These are phyloP conservation scores for Chanos chanos DNA, from an alignment of 2,797 vertebrate genomes.

Conservation along the genomic window DNA sequence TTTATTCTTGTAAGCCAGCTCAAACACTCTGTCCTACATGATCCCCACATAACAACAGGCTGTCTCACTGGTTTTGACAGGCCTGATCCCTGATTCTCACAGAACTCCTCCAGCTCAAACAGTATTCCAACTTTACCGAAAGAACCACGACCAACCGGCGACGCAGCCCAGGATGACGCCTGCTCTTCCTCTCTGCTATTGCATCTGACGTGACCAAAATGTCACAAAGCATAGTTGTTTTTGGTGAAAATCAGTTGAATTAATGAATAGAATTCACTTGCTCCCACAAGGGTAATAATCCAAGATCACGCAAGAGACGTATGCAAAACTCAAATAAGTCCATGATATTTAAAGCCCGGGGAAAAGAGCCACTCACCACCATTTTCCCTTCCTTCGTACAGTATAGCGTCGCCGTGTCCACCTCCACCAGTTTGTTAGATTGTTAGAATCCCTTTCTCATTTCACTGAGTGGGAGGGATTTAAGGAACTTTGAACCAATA, in stretches of 20 bases:
- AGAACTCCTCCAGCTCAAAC: conserved; percentile 1
- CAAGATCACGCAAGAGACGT: neutral
- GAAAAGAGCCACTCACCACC: conserved; percentile 30
- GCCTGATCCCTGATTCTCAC: conserved; percentile 28
- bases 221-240: too few species aligned
- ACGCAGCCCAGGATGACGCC: too few species aligned
- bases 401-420: neutral
- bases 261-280: too few species aligned
- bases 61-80: conserved; percentile 8
- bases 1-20: conserved; percentile 46
- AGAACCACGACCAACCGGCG: too few species aligned
- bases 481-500: conserved; percentile 28
- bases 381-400: conserved; percentile 31
- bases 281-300: neutral
- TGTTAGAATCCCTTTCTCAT: conserved; percentile 22
- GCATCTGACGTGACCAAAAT: too few species aligned
- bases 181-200: too few species aligned
- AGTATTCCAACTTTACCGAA: neutral
- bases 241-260: too few species aligned
- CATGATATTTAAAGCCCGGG: neutral
- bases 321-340: neutral
- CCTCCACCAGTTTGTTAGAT: conserved; percentile 15
- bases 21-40: conserved; percentile 40
- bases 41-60: conserved; percentile 27
- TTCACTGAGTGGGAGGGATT: conserved; percentile 17